These are phyloP conservation scores for Chaetorhynchus papuensis DNA, from an alignment of 2,113 vertebrate species.

Conservation along the genomic window DNA sequence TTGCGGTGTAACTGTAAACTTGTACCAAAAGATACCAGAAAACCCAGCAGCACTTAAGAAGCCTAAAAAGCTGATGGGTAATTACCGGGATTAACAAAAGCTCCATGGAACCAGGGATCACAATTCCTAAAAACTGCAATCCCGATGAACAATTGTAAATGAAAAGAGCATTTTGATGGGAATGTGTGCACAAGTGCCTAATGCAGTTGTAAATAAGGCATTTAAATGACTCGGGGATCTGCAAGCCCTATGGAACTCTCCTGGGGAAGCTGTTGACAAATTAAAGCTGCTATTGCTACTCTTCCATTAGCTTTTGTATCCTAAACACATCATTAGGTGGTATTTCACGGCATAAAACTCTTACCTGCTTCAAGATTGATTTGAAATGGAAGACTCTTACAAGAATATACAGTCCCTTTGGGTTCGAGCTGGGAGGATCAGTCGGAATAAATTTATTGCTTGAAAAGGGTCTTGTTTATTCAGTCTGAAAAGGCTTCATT, in stretches of 20 bases:
- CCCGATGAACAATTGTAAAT: background rate
- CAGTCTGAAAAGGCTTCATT: background rate
- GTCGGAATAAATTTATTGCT: background rate
- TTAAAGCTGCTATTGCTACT: slow-evolving; percentile 31
- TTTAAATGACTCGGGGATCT: slow-evolving; percentile 37
- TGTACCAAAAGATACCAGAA: background rate
- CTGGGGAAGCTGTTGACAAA: slow-evolving; percentile 51
- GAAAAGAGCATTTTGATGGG: background rate
- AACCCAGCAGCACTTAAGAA: background rate
- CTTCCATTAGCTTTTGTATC: slow-evolving; percentile 48
- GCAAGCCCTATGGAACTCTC: slow-evolving; percentile 29
- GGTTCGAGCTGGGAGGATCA: slow-evolving; percentile 27
- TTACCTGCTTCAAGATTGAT: slow-evolving; percentile 49
- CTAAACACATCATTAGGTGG: slow-evolving; percentile 55
- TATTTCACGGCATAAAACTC: slow-evolving; percentile 46
- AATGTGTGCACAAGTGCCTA: background rate
- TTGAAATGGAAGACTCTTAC: slow-evolving; percentile 30
- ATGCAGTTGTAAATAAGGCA: slow-evolving; percentile 39
- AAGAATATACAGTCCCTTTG: slow-evolving; percentile 21
- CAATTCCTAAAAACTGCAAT: background rate
- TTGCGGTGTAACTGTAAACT: background rate
- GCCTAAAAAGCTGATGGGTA: background rate
- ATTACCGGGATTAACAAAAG: background rate
- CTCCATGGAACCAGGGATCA: background rate
- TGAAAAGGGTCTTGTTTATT: background rate